Conservation (phyloP, 2,113 vertebrate species). For the Ancistrus triradiatus region DNA sequence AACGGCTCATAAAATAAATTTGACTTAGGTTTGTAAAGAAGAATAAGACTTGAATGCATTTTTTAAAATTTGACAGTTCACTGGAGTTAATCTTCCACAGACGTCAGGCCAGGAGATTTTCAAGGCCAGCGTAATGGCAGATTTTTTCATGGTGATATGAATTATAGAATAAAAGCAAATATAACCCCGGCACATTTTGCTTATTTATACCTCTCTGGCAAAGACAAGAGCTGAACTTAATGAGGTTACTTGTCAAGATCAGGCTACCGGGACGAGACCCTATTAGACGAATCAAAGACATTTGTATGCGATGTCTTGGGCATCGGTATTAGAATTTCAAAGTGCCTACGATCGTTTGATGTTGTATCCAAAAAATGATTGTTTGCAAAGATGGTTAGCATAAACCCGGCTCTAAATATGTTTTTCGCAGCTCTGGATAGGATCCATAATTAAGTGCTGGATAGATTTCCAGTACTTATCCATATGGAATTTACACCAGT, state of each 20-base stretch:
- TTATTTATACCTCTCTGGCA: slow-evolving; percentile 50
- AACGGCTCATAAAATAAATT: too few relatives aligned
- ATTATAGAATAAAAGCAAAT: slow-evolving; percentile 14
- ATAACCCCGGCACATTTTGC: slow-evolving; percentile 25
- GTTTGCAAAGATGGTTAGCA: slow-evolving; percentile 61
- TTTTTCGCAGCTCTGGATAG: slow-evolving; percentile 53
- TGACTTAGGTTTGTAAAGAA: too few relatives aligned
- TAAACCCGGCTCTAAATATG: slow-evolving; percentile 59
- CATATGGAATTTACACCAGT: slow-evolving; percentile 10
- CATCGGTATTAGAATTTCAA: slow-evolving; percentile 65
- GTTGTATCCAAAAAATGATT: slow-evolving; percentile 60
- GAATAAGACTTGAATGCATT: too few relatives aligned
- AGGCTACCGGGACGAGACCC: slow-evolving; percentile 49
- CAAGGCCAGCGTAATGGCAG: too few relatives aligned
- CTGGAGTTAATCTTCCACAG: too few relatives aligned
- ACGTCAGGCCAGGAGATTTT: too few relatives aligned
- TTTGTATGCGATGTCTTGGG: slow-evolving; percentile 45
- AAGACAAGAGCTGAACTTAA: slow-evolving; percentile 39
- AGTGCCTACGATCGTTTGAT: slow-evolving; percentile 65
- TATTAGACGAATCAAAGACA: slow-evolving; percentile 49
- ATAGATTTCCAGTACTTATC: slow-evolving; percentile 56
- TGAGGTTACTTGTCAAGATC: slow-evolving; percentile 47
- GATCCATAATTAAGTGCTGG: slow-evolving; percentile 65
- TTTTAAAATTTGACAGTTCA: too few relatives aligned
- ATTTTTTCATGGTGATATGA: slow-evolving; percentile 4